phyloP scores from a whole-genome alignment of 2,797 vertebrate genomes.

The Alexandromys oeconomus region DNA sequence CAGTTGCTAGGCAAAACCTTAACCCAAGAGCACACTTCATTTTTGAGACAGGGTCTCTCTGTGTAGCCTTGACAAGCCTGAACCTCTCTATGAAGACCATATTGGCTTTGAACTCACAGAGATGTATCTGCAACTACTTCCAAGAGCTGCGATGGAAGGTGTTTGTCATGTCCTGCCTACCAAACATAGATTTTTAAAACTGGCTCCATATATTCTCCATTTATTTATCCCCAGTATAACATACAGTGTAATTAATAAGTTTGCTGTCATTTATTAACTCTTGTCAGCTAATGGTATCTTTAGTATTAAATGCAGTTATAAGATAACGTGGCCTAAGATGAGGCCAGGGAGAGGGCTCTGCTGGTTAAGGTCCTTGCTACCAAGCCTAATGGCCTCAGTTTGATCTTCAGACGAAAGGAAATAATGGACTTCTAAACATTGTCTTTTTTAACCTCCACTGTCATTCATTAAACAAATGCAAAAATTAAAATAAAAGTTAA shows the following conservation, averaged over 20 bases:
- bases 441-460: neutral
- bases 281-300: neutral
- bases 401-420: neutral
- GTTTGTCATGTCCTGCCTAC: neutral
- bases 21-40: neutral
- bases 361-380: neutral
- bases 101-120: neutral
- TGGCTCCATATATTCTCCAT: neutral
- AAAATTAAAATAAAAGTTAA: neutral
- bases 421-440: neutral
- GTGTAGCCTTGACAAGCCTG: neutral
- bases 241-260: neutral
- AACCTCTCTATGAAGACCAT: neutral
- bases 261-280: slow-evolving; percentile 11
- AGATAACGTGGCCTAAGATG: neutral
- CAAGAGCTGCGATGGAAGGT: neutral
- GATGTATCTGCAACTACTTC: neutral
- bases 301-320: neutral
- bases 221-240: neutral
- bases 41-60: neutral
- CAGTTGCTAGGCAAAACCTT: neutral
- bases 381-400: neutral
- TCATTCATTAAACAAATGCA: neutral
- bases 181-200: neutral
- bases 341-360: neutral